Base-by-base conservation (phyloP, 2,797 vertebrate species). In the Xenops minutus region DNA sequence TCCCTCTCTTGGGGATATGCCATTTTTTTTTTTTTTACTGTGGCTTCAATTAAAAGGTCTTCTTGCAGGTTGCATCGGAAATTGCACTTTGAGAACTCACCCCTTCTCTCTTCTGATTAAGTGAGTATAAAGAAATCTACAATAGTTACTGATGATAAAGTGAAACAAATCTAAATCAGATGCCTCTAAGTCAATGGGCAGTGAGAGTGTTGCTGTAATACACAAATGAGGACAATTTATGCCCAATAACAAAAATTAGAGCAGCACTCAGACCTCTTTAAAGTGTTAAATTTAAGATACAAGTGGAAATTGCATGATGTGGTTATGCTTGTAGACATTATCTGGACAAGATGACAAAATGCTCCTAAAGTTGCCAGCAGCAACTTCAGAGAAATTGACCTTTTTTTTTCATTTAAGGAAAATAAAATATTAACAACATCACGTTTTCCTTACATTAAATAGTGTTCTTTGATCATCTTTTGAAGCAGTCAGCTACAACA, bases 1-100 rank as follows among this genome's bases (percentile, higher is more conserved):
- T 88, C 51, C 26, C 17, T 58, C 4, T 48, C 46, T 68, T 56
- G 12, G 52, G 43, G 30, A 29, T 23, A n/a, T 11, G 39, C 7
- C 3, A 2, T 0, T 34, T 37, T 34, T 36, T 0, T 30, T 37
- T 34, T 36, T 59, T 66, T 37, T 5, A 39, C 23, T 6, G 7
- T 48, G 34, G 10, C 11, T 44, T 85, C 55, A 76, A 14, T 27
- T 21, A 74, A 85, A 39, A 9, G 5, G 7, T 46, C 15, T 49
- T 61, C 39, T 30, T 71, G n/a, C 5, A 79, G 14, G 8, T 27
- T 54, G 22, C 12, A 32, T 1, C 3, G 24, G 44, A 58, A 85
- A 58, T 10, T 29, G 9, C 39, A 63, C 18, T 62, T 67, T 27
- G 59, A 68, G 32, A 73, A 34, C 10, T 10, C 7, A 3, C 2